These are phyloP conservation scores for Ptychadena robeensis DNA, from an alignment of 2,797 vertebrate species.

Conservation along the genomic window DNA sequence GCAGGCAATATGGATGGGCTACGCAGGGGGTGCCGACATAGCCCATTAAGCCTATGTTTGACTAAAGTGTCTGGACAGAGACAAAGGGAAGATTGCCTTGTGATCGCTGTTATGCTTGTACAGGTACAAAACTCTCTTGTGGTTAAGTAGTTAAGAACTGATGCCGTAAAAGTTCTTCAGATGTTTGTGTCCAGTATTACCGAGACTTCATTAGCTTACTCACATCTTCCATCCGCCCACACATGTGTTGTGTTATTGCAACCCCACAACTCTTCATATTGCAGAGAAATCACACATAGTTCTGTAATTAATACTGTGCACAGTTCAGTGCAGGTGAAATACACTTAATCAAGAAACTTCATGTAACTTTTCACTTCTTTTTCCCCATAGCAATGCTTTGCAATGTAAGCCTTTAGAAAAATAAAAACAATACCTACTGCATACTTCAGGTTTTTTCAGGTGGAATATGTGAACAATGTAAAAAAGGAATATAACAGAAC, in stretches of 20 bases:
- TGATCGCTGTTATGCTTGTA: background rate
- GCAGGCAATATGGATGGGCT: no score
- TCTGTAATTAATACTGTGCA: conserved; percentile 10
- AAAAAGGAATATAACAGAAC: no score
- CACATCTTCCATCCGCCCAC: conserved; percentile 35
- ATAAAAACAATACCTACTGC: background rate
- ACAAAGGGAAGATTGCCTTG: no score
- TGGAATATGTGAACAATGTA: no score
- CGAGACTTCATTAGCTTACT: conserved; percentile 8
- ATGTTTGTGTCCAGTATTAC: conserved; percentile 27
- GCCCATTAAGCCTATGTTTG: no score
- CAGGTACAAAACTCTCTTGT: background rate
- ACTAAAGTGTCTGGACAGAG: no score
- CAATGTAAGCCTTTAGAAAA: background rate
- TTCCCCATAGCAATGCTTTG: background rate
- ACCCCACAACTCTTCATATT: conserved; percentile 31
- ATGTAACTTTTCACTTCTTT: background rate
- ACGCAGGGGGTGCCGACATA: no score
- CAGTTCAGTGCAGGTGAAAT: conserved; percentile 25
- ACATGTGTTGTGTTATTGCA: conserved; percentile 2
- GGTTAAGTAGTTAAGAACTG: background rate
- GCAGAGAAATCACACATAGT: conserved; percentile 2
- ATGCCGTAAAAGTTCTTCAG: background rate
- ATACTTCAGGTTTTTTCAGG: no score
- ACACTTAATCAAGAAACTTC: background rate